A percentile compares a stretch with the other conserved stretches of the same genome.
phyloP scores from a whole-genome alignment of 2,888 invertebrate genomes.

The Pinctada fucata region DNA sequence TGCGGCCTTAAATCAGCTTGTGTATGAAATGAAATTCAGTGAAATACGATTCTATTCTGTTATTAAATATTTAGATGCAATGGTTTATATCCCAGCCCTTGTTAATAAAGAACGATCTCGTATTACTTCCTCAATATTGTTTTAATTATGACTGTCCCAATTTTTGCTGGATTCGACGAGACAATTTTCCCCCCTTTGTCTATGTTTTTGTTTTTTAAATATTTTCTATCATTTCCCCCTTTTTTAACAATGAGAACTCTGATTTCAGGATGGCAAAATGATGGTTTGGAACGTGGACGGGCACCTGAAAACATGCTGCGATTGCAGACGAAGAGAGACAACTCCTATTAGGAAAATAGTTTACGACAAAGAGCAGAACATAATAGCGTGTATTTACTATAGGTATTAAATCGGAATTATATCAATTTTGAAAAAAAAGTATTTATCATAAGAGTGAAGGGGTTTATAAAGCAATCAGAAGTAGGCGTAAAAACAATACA shows the following conservation, averaged over 20 bases:
- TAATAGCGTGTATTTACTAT: slow-evolving; percentile 47
- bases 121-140: no score
- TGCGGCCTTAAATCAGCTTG: no score
- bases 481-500: no score
- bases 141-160: no score
- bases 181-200: neutral
- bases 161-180: no score
- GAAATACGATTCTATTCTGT: no score
- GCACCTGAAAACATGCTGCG: slow-evolving; percentile 21
- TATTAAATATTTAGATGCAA: no score
- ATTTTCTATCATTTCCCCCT: neutral
- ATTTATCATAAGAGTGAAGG: no score
- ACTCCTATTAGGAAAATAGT: slow-evolving; percentile 37
- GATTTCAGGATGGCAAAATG: slow-evolving; percentile 60
- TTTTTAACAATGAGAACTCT: neutral
- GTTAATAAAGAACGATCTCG: no score
- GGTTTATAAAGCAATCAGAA: no score
- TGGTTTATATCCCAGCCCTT: no score
- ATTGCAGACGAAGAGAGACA: slow-evolving; percentile 24
- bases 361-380: slow-evolving; percentile 37
- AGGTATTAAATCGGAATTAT: slow-evolving; percentile 33
- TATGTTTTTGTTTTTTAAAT: slow-evolving; percentile 1
- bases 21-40: no score
- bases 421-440: neutral
- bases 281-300: slow-evolving; percentile 58